phyloP scores from a whole-genome alignment of 2,113 vertebrate genomes.

The Oncorhynchus gorbuscha region DNA sequence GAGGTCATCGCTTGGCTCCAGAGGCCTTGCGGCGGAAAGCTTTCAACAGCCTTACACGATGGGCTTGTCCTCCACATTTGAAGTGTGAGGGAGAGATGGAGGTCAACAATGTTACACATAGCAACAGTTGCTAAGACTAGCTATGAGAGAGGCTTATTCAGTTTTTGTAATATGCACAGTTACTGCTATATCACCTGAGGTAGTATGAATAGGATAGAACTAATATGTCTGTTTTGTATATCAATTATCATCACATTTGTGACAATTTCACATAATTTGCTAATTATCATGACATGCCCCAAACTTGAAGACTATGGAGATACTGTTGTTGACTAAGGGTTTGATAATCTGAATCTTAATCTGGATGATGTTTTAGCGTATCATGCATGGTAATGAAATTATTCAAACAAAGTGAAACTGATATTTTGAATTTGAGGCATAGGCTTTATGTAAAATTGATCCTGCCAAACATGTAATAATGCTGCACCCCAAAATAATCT shows the following conservation, averaged over 20 bases:
- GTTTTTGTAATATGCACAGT: constrained; percentile 44
- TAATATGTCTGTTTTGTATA: constrained; percentile 52
- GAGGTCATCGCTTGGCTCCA: constrained; percentile 49
- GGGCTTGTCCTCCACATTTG: constrained; percentile 72
- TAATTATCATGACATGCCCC: background rate
- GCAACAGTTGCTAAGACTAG: constrained; percentile 78
- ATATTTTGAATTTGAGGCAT: constrained; percentile 37
- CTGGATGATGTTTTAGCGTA: constrained; percentile 13
- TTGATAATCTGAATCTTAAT: constrained; percentile 40
- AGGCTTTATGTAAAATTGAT: constrained; percentile 16
- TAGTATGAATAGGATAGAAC: constrained; percentile 42
- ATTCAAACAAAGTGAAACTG: constrained; percentile 34
- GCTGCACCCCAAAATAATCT: background rate
- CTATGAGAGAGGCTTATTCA: constrained; percentile 47
- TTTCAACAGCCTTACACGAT: constrained; percentile 63
- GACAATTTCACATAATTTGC: constrained; percentile 18
- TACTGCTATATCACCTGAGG: constrained; percentile 2
- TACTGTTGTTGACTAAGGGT: constrained; percentile 34
- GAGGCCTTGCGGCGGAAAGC: constrained; percentile 65
- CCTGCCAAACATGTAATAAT: constrained; percentile 21
- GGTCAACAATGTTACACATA: constrained; percentile 74
- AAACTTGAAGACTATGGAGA: constrained; percentile 43
- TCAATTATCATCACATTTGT: constrained; percentile 52
- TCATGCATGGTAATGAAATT: constrained; percentile 25
- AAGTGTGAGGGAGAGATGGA: constrained; percentile 72